Evolutionary conservation across 2,797 vertebrate species (phyloP), one percentile per base, ranked within the genome.

Genomic region (Echiichthys vipera): DNA sequence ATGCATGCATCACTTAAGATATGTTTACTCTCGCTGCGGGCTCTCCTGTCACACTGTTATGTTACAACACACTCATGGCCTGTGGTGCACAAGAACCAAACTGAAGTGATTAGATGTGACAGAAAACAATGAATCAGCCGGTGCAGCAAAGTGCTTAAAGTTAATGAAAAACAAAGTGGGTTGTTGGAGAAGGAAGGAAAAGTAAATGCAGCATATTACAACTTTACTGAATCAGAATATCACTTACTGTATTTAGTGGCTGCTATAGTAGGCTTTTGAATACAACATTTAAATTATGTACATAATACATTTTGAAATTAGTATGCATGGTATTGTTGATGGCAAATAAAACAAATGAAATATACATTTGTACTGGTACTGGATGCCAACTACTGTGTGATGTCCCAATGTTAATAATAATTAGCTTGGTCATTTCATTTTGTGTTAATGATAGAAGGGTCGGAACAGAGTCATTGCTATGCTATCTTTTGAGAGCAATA

Each of bases 161-260:
- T 20, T 72, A 59, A 81, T 69, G 64, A 59, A 59, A 77, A 65
- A 67, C 47, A 49, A 67, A 79, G 27, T 4, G 39, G 24, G 29
- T 20, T 5, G 45, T 22, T 43, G 59, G 24, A 37, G 22, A 29
- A 65, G 54, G 42, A 30, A 18, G n/a, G 25, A 40, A 53, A 46
- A 53, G 24, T 30, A 45, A 39, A 61, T 18, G 32, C 1, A 14
- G 32, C 47, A 25, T 30, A 5, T 17, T 24, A 17, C 32, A 56
- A 37, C 59, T 39, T 11, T 42, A 37, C 47, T 3, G 25, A 30
- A 65, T 30, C 7, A 37, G 14, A 43, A 29, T 17, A 27, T 25
- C 25, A 24, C 5, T 24, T 34, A 12, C 8, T 36, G 17, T 51
- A 3, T 32, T 18, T 14, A 30, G 5, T 1, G 25, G 20, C 20